Base-by-base conservation (phyloP, 2,797 vertebrate genomes). In the Tragelaphus eurycerus region DNA sequence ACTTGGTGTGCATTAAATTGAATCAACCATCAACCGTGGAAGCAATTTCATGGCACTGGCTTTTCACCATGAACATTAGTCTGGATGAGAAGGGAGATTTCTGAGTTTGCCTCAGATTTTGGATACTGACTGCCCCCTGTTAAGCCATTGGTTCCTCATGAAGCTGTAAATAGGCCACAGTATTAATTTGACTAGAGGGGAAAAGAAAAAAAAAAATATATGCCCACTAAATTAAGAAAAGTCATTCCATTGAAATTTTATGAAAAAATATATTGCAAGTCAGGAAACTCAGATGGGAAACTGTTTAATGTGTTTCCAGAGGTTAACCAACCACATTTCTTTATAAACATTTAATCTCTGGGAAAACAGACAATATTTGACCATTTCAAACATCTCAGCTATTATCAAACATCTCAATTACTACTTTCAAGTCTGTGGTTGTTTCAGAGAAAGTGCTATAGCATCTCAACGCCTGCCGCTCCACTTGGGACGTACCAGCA, bases 131-230 rank as follows among this genome's bases (percentile, higher is more conserved):
- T 98, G 98, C 83, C 96, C 88, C 97, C 96, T 87, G 67, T 97
- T 95, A 96, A 94, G 76, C 97, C 95, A 59, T 92, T 97, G 95
- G 86, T 97, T 98, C 89, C 97, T 98, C 97, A 97, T 93, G 87
- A 98, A 98, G 95, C 97, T 97, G 94, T 97, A 98, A 98, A 98
- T 94, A 98, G 97, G 98, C 95, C 98, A 97, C 97, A 96, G 97
- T 93, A 96, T 92, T 97, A 82, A 97, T 85, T 96, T 95, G 96
- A 97, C 93, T 92, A 91, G n/a, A 74, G 92, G 43, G 29, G 14
- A 7, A 92, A 97, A 59, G 23, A 21, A 92, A 97, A 52, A 97
- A 97, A 52, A 81, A 93, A 98, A 97, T 71, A 96, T 96, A 96
- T 97, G 86, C 81, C 96, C 76, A 93, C 96, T 93, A 98, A 97